Percentiles rank a stretch among this genome's conserved stretches.
Evolutionary conservation across 1,140 invertebrate genomes (phyloP).

Genomic region (Scaptomyza hsui): DNA sequence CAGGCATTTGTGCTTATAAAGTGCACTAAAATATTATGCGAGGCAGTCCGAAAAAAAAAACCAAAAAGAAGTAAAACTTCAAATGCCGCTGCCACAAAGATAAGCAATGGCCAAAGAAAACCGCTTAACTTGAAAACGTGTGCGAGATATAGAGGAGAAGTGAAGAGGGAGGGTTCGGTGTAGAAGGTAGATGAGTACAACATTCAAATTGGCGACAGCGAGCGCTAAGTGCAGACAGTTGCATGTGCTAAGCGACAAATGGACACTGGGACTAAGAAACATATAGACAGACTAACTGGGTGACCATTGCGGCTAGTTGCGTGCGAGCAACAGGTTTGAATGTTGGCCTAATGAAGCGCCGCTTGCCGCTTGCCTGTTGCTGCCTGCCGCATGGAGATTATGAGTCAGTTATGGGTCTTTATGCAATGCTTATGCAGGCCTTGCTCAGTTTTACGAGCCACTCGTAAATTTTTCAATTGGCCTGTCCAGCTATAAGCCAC

Average conservation of each 20-base stretch:
- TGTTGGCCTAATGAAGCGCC: conserved; percentile 61
- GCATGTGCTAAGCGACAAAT: conserved; percentile 55
- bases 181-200: conserved; percentile 1
- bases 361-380: conserved; percentile 10
- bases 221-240: conserved; percentile 65
- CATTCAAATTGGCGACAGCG: conserved; percentile 62
- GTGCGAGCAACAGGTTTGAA: conserved; percentile 62
- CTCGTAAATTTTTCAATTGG: conserved; percentile 35
- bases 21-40: conserved; percentile 70
- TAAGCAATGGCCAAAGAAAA: conserved; percentile 38
- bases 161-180: too few relatives aligned
- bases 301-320: conserved; percentile 35
- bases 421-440: conserved; percentile 50
- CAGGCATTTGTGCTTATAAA: conserved; percentile 81
- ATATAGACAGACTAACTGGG: conserved; percentile 32
- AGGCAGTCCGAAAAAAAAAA: conserved; percentile 22
- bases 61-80: conserved; percentile 15
- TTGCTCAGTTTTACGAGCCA: conserved; percentile 22
- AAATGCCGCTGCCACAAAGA: conserved; percentile 34
- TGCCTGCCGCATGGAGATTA: conserved; percentile 21
- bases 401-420: conserved; percentile 57
- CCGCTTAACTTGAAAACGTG: conserved; percentile 28
- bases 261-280: conserved; percentile 5
- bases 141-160: background rate
- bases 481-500: background rate